Percentiles rank a stretch among this genome's conserved stretches.
Evolutionary conservation across 2,797 vertebrate species (phyloP).

Genomic region (Orestias chungarensis): DNA sequence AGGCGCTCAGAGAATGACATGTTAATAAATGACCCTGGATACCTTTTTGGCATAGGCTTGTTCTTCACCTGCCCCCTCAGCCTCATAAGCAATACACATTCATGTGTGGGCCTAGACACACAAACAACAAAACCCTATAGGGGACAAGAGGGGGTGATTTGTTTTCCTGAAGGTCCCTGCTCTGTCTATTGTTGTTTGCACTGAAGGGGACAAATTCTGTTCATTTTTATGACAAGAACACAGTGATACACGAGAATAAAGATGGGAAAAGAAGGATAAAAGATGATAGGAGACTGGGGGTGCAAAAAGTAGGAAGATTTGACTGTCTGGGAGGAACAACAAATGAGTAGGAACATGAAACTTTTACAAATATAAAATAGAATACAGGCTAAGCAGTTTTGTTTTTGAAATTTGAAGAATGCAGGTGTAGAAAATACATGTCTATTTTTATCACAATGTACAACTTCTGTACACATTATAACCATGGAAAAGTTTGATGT

Average conservation of each 20-base stretch:
- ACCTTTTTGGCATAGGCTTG: slow-evolving; percentile 90
- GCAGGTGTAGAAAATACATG: slow-evolving; percentile 32
- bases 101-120: slow-evolving; percentile 65
- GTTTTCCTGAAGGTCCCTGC: slow-evolving; percentile 97
- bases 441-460: slow-evolving; percentile 10
- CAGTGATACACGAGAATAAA: slow-evolving; percentile 81
- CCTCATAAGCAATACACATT: slow-evolving; percentile 74
- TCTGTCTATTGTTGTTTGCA: slow-evolving; percentile 99
- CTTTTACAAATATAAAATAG: slow-evolving; percentile 76
- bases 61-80: slow-evolving; percentile 90
- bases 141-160: slow-evolving; percentile 91
- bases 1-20: slow-evolving; percentile 91
- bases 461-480: slow-evolving; percentile 13
- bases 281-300: slow-evolving; percentile 41
- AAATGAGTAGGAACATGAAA: slow-evolving; percentile 71
- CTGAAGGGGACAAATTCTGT: slow-evolving; percentile 99
- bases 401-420: slow-evolving; percentile 40
- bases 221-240: slow-evolving; percentile 97
- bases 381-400: slow-evolving; percentile 34
- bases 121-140: slow-evolving; percentile 88
- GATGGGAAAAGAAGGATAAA: slow-evolving; percentile 64
- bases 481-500: neutral
- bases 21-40: slow-evolving; percentile 96
- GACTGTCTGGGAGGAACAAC: slow-evolving; percentile 86
- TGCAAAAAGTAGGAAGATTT: slow-evolving; percentile 45